Percentiles rank a stretch among this genome's conserved stretches.
Conservation (phyloP, 2,113 vertebrate species). For the Gymnogyps californianus region DNA sequence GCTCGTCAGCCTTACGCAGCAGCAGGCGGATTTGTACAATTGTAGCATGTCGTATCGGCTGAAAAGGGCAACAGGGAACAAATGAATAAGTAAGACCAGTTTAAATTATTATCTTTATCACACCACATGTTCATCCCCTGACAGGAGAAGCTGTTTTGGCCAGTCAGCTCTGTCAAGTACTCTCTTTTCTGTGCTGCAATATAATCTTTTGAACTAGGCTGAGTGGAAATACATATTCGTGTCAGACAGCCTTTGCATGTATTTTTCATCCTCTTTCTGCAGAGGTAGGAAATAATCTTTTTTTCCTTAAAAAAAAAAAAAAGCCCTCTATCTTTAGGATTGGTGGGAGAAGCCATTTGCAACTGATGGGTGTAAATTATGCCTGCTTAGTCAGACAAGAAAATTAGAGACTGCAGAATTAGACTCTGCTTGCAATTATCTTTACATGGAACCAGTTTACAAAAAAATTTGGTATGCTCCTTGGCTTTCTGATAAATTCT, state of each 20-base stretch:
- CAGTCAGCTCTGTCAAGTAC: neutral
- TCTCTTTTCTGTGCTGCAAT: neutral
- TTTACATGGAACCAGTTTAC: neutral
- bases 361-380: conserved; percentile 60
- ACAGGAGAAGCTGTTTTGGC: neutral
- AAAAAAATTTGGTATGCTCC: neutral
- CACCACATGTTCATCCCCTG: neutral
- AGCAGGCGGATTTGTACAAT: neutral
- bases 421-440: conserved; percentile 15
- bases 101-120: conserved; percentile 8
- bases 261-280: neutral
- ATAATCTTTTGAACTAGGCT: neutral
- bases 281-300: neutral
- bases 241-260: neutral
- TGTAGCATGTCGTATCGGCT: neutral
- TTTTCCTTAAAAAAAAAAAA: neutral
- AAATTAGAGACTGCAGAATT: conserved; percentile 48
- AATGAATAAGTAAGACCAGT: neutral
- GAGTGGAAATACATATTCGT: neutral
- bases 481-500: neutral
- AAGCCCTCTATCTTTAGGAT: conserved; percentile 2
- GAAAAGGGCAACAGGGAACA: conserved; percentile 35
- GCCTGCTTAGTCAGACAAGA: conserved; percentile 55
- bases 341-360: conserved; percentile 54
- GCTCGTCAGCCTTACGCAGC: neutral